Base-by-base conservation (phyloP, 2,797 vertebrate species). In the Coreius guichenoti region DNA sequence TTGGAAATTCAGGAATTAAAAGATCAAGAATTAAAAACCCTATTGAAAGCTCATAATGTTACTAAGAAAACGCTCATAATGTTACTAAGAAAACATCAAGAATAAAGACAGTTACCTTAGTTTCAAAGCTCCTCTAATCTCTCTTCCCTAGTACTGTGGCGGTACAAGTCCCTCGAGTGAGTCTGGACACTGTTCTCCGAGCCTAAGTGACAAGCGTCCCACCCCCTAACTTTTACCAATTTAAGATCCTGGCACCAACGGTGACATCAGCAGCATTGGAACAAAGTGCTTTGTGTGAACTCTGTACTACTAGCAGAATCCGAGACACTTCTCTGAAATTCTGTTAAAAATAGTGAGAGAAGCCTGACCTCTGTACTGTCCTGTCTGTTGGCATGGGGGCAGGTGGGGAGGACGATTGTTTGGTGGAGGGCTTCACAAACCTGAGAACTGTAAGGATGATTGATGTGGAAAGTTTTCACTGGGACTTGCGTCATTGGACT, bases 271-370 rank as follows among this genome's bases (percentile, higher is more conserved):
- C 7, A 73, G 58, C 76, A 87, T 47, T 86, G 86, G 89, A 90
- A 89, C 84, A 92, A 88, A 84, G 67, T 29, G 80, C 43, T 72
- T 72, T 43, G 84, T 33, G 87, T 39, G 86, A 87, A 89, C 89
- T 67, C 76, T 26, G 77, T 86, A 77, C 86, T 80, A 76, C 83
- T 90, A 93, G 92, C 80, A 85, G 81, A 86, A 92, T 94, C 90
- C 11, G 82, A 87, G 92, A 94, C 91, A 93, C 92, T 97, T 97
- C 96, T 91, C 88, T 94, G 94, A 95, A 96, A 95, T 94, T 94
- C 92, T 90, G 96, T 94, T 94, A 97, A 97, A 97, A 97, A 98
- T 97, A 97, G 96, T 95, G 89, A 89, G 80, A 81, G 29, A 86
- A 67, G 67, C 87, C 86, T 88, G 90, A 81, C 87, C 91, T 87